A percentile compares a stretch with the other conserved stretches of the same genome.
These are phyloP conservation scores for Sebastes flavidus DNA, from an alignment of 2,797 vertebrate species.

Conservation along the genomic window DNA sequence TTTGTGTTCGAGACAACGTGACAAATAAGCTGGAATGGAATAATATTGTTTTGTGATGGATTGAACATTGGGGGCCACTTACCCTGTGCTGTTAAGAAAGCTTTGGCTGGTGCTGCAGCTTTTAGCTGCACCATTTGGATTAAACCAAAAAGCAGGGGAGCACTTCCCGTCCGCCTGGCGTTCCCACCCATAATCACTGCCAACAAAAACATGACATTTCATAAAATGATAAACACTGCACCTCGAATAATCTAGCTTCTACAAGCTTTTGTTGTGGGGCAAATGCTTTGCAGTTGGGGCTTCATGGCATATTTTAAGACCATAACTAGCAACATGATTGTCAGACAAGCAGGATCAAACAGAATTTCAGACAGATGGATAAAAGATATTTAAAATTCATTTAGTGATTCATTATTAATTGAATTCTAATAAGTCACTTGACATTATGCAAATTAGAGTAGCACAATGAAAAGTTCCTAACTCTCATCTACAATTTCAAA, in stretches of 20 bases:
- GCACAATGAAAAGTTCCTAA: slow-evolving; percentile 57
- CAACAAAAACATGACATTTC: slow-evolving; percentile 52
- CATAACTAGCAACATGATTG: slow-evolving; percentile 71
- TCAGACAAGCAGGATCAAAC: slow-evolving; percentile 80
- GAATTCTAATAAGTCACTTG: slow-evolving; percentile 81
- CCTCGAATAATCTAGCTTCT: slow-evolving; percentile 51
- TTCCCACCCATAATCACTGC: slow-evolving; percentile 95
- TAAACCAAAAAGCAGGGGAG: slow-evolving; percentile 95
- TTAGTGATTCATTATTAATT: slow-evolving; percentile 81
- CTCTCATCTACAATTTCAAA: slow-evolving; percentile 60
- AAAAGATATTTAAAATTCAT: slow-evolving; percentile 80
- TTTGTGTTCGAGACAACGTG: slow-evolving; percentile 43
- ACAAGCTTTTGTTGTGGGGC: slow-evolving; percentile 57
- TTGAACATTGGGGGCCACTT: slow-evolving; percentile 74
- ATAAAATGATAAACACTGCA: slow-evolving; percentile 65
- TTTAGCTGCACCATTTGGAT: slow-evolving; percentile 85
- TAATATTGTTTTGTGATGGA: slow-evolving; percentile 59
- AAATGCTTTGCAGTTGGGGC: slow-evolving; percentile 41
- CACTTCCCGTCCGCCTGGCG: slow-evolving; percentile 91
- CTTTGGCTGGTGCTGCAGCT: slow-evolving; percentile 91
- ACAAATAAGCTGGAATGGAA: slow-evolving; percentile 53
- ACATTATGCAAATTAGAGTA: slow-evolving; percentile 75
- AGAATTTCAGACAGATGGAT: slow-evolving; percentile 73
- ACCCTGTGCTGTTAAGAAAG: slow-evolving; percentile 96
- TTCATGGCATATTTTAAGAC: slow-evolving; percentile 63